Conservation (phyloP, 2,797 vertebrate genomes). For the Typhlichthys eigenmanni region DNA sequence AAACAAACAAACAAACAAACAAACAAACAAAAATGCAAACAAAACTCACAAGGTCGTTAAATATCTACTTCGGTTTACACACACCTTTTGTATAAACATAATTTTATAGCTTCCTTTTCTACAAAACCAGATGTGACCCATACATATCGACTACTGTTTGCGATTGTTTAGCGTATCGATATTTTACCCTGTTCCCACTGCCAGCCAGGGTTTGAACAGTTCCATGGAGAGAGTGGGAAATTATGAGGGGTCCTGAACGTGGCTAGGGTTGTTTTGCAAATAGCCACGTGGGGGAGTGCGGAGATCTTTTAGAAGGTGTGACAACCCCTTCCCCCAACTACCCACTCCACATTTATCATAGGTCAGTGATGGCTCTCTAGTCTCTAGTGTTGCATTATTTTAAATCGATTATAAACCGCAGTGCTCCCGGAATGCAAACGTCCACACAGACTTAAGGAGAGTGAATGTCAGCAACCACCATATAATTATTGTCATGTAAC, state of each 20-base stretch:
- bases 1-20: constrained; percentile 5
- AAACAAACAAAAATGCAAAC: background rate
- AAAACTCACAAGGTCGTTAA: constrained; percentile 59
- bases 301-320: constrained; percentile 70
- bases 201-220: constrained; percentile 40
- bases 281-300: constrained; percentile 88
- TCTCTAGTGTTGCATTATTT: constrained; percentile 52
- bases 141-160: constrained; percentile 1
- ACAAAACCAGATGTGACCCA: background rate
- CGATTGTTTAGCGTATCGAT: background rate
- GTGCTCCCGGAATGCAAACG: constrained; percentile 61
- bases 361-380: constrained; percentile 74
- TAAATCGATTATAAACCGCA: constrained; percentile 71
- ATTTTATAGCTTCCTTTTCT: constrained; percentile 30
- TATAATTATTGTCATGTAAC: constrained; percentile 37
- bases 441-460: constrained; percentile 44
- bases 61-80: constrained; percentile 36
- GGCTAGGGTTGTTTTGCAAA: constrained; percentile 80
- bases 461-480: constrained; percentile 55
- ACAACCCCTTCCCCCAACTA: constrained; percentile 30
- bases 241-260: constrained; percentile 63
- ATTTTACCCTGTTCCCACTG: constrained; percentile 24
- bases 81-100: no score
- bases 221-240: constrained; percentile 65
- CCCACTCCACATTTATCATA: constrained; percentile 63